phyloP scores from a whole-genome alignment of 2,113 vertebrate species.

The Ctenomys sociabilis region DNA sequence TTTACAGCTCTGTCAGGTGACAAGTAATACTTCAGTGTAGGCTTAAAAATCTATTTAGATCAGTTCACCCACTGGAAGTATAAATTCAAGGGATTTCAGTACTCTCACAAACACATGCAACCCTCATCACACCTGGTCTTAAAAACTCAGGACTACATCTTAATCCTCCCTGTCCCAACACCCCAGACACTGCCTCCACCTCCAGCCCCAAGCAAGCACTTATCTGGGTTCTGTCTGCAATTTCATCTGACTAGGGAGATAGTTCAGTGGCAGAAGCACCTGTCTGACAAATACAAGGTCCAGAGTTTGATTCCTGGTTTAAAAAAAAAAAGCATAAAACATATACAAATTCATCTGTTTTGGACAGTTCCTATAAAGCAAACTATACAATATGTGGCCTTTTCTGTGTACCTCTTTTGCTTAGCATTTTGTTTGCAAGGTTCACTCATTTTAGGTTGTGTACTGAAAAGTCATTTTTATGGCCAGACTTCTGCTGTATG shows the following conservation, averaged over 20 bases:
- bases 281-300: no score
- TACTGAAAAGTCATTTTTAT: neutral
- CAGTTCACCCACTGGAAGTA: neutral
- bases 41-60: neutral
- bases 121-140: neutral
- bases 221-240: neutral
- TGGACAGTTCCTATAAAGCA: neutral
- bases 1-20: neutral
- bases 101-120: neutral
- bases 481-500: neutral
- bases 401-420: conserved; percentile 25
- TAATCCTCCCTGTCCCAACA: neutral
- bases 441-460: neutral
- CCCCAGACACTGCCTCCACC: no score
- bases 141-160: neutral
- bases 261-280: no score
- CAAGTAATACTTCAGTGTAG: neutral
- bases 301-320: no score
- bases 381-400: neutral
- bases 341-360: neutral
- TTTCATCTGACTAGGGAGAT: neutral
- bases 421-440: neutral
- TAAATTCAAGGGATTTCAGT: neutral
- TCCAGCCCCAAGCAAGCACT: neutral
- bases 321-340: no score